Evolutionary conservation across 2,797 vertebrate genomes (phyloP), one percentile per base, ranked within the genome.

Genomic region (Chelidonichthys spinosus): DNA sequence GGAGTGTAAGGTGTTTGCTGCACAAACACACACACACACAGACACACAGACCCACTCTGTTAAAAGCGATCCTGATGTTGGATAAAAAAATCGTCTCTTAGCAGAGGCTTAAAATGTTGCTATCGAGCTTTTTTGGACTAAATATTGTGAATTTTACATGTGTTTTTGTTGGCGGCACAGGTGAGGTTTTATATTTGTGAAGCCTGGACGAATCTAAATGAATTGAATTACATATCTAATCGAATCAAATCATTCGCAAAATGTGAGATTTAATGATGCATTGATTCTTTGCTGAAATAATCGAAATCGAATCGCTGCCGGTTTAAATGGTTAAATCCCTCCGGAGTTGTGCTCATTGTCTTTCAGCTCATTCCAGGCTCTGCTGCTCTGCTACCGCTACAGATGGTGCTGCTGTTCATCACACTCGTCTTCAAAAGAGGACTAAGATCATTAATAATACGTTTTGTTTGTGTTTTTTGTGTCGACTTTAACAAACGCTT

Each of bases 1-100:
- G 86, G 52, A 43, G 68, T 76, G 63, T 46, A 15, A 64, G 65
- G 56, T 63, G 25, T 74, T 79, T 66, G 54, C 49, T 44, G 62
- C 70, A 62, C 69, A 53, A 53, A 78, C 37, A 63, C 55, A 65
- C 76, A 59, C 13, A 61, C 43, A 47, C 56, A 63, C 63, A n/a
- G n/a, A 74, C 49, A 62, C 44, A 67, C 11, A 67, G 44, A 64
- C 11, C 47, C 17, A 32, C 17, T 55, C 35, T 67, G 63, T 62
- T 63, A 46, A 58, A 65, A 44, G 63, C 61, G 10, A 64, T 49
- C 7, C 14, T 73, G 59, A 64, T 49, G 55, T 63, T 58, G 44
- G 7, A 11, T 62, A 25, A 49, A 52, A 52, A 15, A 25, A 11
- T 13, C 40, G 35, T 25, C 52, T 58, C 7, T 2, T 5, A 35